phyloP scores from a whole-genome alignment of 1,140 invertebrate species.

The Galleria mellonella region DNA sequence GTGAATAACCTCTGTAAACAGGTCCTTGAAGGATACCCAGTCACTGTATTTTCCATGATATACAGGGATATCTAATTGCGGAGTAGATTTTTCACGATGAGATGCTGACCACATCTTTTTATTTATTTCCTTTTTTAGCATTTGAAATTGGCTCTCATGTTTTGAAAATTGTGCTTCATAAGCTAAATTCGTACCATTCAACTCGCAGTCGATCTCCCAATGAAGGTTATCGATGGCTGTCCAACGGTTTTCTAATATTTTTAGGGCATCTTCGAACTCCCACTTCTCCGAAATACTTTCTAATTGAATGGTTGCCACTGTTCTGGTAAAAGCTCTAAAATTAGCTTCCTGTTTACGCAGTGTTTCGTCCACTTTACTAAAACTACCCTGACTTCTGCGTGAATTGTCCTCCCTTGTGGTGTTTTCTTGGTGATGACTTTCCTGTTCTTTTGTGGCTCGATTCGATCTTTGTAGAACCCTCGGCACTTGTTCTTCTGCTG shows the following conservation, averaged over 20 bases:
- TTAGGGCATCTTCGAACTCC: conserved; percentile 6
- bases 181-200: background rate
- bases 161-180: too few species aligned
- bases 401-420: too few species aligned
- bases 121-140: too few species aligned
- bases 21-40: conserved; percentile 6
- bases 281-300: conserved; percentile 9
- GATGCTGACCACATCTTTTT: background rate
- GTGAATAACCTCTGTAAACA: conserved; percentile 5
- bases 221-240: background rate
- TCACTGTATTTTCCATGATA: conserved; percentile 2
- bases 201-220: conserved; percentile 2
- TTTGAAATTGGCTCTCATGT: too few species aligned
- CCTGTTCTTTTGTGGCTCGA: too few species aligned
- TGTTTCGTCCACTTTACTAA: too few species aligned
- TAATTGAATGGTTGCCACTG: background rate
- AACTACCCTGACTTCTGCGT: too few species aligned
- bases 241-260: conserved; percentile 2
- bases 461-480: too few species aligned
- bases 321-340: too few species aligned
- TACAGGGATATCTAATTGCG: conserved; percentile 1
- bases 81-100: conserved; percentile 2
- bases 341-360: too few species aligned
- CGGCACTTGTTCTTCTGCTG: too few species aligned
- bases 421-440: too few species aligned